Evolutionary conservation across 2,113 vertebrate species (phyloP).

Genomic region (Danio rerio): DNA sequence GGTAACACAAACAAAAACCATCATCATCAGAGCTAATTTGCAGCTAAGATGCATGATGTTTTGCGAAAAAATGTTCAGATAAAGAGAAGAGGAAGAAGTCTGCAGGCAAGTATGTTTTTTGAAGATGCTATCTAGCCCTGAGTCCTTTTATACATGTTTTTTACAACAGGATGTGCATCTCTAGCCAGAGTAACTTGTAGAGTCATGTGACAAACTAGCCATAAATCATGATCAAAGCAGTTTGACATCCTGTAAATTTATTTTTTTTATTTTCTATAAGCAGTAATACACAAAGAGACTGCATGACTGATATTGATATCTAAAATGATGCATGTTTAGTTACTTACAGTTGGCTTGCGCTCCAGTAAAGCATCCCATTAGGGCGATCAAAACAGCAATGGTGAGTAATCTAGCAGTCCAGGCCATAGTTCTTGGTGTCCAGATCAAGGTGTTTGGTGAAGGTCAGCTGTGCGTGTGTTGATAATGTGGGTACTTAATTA

Average conservation of each 20-base stretch:
- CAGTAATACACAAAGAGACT: background rate
- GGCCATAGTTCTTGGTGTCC: constrained; percentile 1
- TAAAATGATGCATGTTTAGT: background rate
- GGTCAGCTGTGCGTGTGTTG: background rate
- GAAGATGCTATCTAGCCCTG: background rate
- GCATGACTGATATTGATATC: background rate
- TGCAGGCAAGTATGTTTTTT: background rate
- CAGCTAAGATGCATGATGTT: constrained; percentile 25
- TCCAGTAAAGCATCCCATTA: constrained; percentile 45
- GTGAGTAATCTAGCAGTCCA: constrained; percentile 5
- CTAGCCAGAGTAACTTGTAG: constrained; percentile 4
- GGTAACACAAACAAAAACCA: constrained; percentile 22
- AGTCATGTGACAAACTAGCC: background rate
- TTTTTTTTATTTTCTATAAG: background rate
- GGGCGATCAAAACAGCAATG: constrained; percentile 27
- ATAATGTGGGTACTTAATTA: background rate
- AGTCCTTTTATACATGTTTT: constrained; percentile 6
- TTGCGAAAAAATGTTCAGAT: background rate
- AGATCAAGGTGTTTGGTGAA: background rate
- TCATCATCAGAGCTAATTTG: constrained; percentile 20
- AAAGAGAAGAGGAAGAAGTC: background rate
- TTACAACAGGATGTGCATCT: background rate
- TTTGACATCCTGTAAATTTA: background rate
- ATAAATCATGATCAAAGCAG: background rate
- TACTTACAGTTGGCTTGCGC: constrained; percentile 48